phyloP scores from a whole-genome alignment of 2,888 invertebrate genomes.

The Acronicta psi region DNA sequence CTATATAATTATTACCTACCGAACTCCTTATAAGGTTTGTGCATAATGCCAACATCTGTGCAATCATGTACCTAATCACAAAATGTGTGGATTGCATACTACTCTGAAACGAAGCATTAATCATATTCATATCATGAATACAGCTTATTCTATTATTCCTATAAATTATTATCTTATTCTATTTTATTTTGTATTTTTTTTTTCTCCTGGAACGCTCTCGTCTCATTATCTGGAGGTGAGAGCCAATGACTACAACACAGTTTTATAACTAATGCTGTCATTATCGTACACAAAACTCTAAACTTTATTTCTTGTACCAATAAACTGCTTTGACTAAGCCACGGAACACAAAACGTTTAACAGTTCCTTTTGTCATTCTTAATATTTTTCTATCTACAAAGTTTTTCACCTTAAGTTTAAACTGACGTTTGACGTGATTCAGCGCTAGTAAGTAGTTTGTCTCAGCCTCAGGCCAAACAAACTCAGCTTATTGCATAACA shows the following conservation, averaged over 20 bases:
- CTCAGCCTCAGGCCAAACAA: constrained; percentile 82
- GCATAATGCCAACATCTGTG: constrained; percentile 39
- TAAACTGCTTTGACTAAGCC: too few species aligned
- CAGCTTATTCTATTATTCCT: too few species aligned
- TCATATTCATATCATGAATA: background rate
- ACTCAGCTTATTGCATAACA: constrained; percentile 86
- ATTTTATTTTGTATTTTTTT: too few species aligned
- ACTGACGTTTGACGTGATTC: constrained; percentile 71
- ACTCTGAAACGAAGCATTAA: background rate
- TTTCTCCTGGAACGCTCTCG: too few species aligned
- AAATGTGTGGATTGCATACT: constrained; percentile 2
- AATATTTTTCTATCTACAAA: constrained; percentile 60
- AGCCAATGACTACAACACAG: too few species aligned
- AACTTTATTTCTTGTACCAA: too few species aligned
- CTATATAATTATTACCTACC: constrained; percentile 32
- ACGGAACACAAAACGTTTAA: background rate
- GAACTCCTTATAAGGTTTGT: constrained; percentile 27
- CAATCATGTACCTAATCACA: constrained; percentile 20
- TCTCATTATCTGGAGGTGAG: too few species aligned
- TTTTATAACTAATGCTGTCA: too few species aligned
- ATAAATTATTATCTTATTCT: too few species aligned
- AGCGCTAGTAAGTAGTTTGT: constrained; percentile 78
- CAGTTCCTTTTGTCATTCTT: constrained; percentile 29
- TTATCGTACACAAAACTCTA: too few species aligned
- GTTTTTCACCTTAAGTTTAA: constrained; percentile 52